phyloP scores from a whole-genome alignment of 2,797 vertebrate species.

The Chromobotia macracanthus region DNA sequence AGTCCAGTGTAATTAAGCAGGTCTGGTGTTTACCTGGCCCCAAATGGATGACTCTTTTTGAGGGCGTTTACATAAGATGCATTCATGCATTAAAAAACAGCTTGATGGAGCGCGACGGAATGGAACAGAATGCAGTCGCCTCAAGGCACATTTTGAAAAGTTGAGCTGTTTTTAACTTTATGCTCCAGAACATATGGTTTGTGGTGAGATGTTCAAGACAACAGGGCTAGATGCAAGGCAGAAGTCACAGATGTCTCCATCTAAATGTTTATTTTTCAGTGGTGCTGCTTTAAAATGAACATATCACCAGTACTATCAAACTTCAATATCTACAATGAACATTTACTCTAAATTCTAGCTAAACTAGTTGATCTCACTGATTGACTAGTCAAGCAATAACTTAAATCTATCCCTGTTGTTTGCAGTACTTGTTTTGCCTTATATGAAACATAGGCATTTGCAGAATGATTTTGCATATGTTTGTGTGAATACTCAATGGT shows the following conservation, averaged over 20 bases:
- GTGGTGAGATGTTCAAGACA: too few species aligned
- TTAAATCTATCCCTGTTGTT: not conserved
- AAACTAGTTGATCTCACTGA: not conserved
- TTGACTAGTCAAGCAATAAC: not conserved
- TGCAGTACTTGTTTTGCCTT: constrained; percentile 24
- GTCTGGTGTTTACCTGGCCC: too few species aligned
- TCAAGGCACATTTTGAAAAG: not conserved
- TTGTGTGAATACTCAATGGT: constrained; percentile 52
- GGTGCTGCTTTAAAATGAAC: too few species aligned
- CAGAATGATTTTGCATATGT: constrained; percentile 5
- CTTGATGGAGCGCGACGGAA: not conserved
- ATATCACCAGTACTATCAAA: too few species aligned
- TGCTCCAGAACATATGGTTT: too few species aligned
- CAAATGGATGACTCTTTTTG: too few species aligned
- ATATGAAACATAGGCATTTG: constrained; percentile 2
- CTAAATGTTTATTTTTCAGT: too few species aligned
- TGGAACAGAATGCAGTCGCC: not conserved
- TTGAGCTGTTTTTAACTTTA: too few species aligned
- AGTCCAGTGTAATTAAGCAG: too few species aligned
- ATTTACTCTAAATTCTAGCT: not conserved
- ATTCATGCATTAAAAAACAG: not conserved
- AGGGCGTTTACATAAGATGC: not conserved
- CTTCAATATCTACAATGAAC: not conserved
- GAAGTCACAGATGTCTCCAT: too few species aligned
- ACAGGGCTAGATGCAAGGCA: too few species aligned